Conservation (phyloP, 2,797 vertebrate genomes). For the Toxotes lorentzi region DNA sequence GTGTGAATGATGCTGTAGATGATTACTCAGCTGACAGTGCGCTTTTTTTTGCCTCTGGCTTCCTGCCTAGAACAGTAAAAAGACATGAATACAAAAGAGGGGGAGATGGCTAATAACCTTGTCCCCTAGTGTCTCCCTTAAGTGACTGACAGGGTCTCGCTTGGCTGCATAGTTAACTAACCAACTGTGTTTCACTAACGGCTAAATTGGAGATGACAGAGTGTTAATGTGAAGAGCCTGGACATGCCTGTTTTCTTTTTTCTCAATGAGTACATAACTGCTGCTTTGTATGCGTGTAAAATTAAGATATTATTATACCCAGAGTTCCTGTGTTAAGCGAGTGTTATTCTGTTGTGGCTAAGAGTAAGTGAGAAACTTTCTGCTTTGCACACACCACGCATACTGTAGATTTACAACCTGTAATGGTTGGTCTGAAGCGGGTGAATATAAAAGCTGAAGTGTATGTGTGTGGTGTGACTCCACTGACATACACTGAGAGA, state of each 20-base stretch:
- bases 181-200: constrained; percentile 32
- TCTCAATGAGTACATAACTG: not conserved
- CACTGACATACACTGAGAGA: constrained; percentile 38
- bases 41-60: constrained; percentile 40
- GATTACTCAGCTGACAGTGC: constrained; percentile 52
- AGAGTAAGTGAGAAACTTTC: not conserved
- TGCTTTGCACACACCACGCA: not conserved
- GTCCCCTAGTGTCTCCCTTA: constrained; percentile 45
- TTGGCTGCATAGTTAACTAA: constrained; percentile 58
- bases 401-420: not conserved
- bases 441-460: constrained; percentile 29
- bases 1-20: constrained; percentile 35
- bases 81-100: constrained; percentile 43
- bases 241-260: not conserved
- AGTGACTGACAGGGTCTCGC: constrained; percentile 53
- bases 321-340: not conserved
- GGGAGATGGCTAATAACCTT: constrained; percentile 59
- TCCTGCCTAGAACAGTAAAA: constrained; percentile 44
- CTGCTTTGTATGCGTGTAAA: constrained; percentile 3
- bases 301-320: not conserved
- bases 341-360: not conserved
- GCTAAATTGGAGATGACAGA: constrained; percentile 59
- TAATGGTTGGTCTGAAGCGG: not conserved
- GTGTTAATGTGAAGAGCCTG: constrained; percentile 21
- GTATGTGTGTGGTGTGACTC: constrained; percentile 27